Evolutionary conservation across 2,113 vertebrate species (phyloP), one percentile per base, ranked within the genome.

Genomic region (Trachemys scripta): DNA sequence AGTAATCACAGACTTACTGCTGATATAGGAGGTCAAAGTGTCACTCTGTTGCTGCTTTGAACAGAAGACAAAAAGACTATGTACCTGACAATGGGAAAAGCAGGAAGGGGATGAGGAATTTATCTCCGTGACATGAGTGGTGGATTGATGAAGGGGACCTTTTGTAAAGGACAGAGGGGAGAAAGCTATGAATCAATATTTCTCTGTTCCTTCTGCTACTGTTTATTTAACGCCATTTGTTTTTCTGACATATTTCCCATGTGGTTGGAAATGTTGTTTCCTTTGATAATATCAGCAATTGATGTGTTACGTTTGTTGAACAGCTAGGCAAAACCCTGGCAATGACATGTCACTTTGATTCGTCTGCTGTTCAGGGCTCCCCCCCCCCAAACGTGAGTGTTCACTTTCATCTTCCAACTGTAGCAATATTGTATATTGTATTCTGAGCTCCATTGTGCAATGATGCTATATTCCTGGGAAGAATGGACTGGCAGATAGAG

Each of bases 171-270:
- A 96, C 89, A 79, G 92, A 72, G 93, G 93, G 93, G 93, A 94
- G 97, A 97, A 95, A 97, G 85, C 89, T 94, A 89, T 85, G 85
- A 97, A 97, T 97, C 96, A 93, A 96, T 97, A 96, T 94, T 96
- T 85, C 93, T 85, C 1, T 38, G 85, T 0, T 8, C 91, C 96
- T 96, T 96, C 95, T 97, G 96, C 92, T 69, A 82, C 95, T 90
- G 89, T 97, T 97, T 96, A 94, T 96, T 96, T 57, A 92, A 96
- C 92, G 93, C 94, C 94, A 97, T 97, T 97, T 97, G 95, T 97
- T 97, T 93, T 95, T 94, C 96, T 97, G 97, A 93, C 97, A 96
- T 95, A 96, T 97, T 96, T 97, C 97, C 96, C 96, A 69, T 38
- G 96, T 87, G 96, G 89, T 94, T 96, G 93, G 95, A 59, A 96